Conservation (phyloP, 2,888 invertebrate genomes). For the Lamellibrachia columna region DNA sequence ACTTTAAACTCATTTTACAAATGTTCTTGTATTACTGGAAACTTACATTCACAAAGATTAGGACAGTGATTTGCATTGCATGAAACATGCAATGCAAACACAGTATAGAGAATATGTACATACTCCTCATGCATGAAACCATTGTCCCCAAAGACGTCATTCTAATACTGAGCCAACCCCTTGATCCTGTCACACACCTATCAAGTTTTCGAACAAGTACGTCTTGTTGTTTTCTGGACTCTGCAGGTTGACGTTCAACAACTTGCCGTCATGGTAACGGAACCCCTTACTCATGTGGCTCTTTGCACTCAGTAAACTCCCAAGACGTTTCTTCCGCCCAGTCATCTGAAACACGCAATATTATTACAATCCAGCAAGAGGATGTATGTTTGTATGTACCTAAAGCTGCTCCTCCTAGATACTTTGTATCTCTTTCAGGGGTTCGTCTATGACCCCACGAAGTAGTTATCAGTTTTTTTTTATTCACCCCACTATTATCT, state of each 20-base stretch:
- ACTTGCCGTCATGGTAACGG: conserved; percentile 85
- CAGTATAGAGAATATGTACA: neutral
- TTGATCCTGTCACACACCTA: conserved; percentile 65
- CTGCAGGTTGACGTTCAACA: conserved; percentile 83
- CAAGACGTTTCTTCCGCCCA: conserved; percentile 76
- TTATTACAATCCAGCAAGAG: neutral
- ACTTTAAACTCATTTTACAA: neutral
- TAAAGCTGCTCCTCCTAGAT: too few species aligned
- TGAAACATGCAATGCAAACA: neutral
- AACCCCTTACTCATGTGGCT: conserved; percentile 87
- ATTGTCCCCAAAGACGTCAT: neutral
- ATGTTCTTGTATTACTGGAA: neutral
- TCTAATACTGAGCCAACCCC: neutral
- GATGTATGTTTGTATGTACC: too few species aligned
- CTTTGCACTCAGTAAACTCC: conserved; percentile 92
- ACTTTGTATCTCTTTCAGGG: too few species aligned
- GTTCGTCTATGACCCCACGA: too few species aligned
- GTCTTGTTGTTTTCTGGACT: conserved; percentile 89
- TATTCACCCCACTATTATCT: too few species aligned
- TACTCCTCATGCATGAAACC: neutral
- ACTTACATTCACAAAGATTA: neutral
- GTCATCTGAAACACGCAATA: neutral
- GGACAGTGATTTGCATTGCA: neutral
- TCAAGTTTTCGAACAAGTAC: conserved; percentile 84
- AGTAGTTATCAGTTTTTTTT: too few species aligned